Evolutionary conservation across 2,888 invertebrate species (phyloP).

Genomic region (Tyria jacobaeae): DNA sequence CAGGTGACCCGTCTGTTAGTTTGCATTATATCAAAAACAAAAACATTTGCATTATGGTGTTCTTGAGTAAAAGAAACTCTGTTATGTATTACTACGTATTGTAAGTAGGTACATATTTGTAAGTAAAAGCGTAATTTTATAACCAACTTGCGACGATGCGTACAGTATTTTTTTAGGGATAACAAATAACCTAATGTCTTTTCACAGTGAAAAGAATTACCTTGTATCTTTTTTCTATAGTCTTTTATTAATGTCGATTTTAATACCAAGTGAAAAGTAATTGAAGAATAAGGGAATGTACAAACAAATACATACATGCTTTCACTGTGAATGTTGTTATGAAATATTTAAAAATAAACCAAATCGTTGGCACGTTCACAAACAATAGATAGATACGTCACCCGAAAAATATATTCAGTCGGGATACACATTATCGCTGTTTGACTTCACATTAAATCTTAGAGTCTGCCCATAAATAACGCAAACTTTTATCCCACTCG

Average conservation of each 20-base stretch:
- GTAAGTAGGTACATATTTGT: no score
- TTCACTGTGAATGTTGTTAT: neutral
- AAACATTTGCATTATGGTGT: no score
- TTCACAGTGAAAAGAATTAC: no score
- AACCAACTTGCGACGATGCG: no score
- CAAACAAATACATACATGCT: neutral
- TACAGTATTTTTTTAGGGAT: no score
- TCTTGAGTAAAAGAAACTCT: no score
- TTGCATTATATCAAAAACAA: no score
- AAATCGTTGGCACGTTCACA: constrained; percentile 23
- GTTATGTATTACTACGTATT: no score
- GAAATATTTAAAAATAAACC: constrained; percentile 1
- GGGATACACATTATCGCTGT: constrained; percentile 83
- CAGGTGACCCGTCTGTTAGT: no score
- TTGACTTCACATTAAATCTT: constrained; percentile 87
- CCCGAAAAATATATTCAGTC: constrained; percentile 74
- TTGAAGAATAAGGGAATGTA: neutral
- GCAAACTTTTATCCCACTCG: constrained; percentile 84
- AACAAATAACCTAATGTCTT: no score
- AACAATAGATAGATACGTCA: constrained; percentile 58
- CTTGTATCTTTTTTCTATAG: no score
- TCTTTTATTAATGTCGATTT: neutral
- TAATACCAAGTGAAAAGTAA: neutral
- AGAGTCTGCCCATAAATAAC: constrained; percentile 83
- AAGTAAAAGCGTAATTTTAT: no score